Evolutionary conservation across 2,888 invertebrate genomes (phyloP), one percentile per base, ranked within the genome.

Genomic region (Gymnoscelis rufifasciata): DNA sequence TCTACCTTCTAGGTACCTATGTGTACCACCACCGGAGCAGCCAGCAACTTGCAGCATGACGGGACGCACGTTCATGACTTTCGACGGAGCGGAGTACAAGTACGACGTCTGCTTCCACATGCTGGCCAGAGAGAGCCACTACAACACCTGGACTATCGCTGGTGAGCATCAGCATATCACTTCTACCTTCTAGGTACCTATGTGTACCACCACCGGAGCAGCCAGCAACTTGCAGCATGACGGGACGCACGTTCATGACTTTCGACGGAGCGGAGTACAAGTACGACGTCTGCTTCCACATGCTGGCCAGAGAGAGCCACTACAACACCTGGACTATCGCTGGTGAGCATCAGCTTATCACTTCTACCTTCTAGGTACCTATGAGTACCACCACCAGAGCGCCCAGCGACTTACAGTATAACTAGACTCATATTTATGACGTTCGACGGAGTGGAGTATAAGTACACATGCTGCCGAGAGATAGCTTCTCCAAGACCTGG

Each of bases 101-200:
- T 94, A 93, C 60, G 94, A 95, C 58, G 90, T 94, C 10, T 96
- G 96, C 74, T 92, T 93, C 81, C 95, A 96, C 72, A 90, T 94
- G 33, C 77, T 95, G 29, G 94, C 93, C 0, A 84, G 93, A 46
- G 94, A 95, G 71, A 88, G 92, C 59, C 78, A 89, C 7, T 80
- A 90, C 50, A 89, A 91, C 35, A 88, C 91, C 27, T 96, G 95
- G 95, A 90, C 89, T 37, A 88, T 95, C 36, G 89, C 92, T 38
- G 77, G 94, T 94, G 68, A 89, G 90, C 41, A n/a, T 19, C 5
- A 19, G 19, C 2, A n/a, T n/a, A 19, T 19, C 19, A 19, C 19
- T 19, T 23, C 3, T 19, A 19, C 5, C 3, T 19, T 2, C 5
- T 5, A 91, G 91, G 52, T 93, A 92, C 69, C 83, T 88, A 0